Conservation (phyloP, 2,888 invertebrate genomes). For the Stenchaetothrips biformis region DNA sequence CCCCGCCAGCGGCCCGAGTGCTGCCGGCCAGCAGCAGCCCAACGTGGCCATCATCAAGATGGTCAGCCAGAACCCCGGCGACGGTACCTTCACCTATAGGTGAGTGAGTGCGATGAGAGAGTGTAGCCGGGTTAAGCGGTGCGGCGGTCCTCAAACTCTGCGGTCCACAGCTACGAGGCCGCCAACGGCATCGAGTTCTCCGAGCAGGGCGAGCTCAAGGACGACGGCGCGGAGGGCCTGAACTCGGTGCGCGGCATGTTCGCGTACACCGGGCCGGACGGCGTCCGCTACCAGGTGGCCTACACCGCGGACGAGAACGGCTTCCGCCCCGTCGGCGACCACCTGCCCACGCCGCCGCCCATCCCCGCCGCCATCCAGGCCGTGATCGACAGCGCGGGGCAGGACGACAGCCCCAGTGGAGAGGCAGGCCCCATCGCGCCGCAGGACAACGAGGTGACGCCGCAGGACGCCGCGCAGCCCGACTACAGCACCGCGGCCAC, state of each 20-base stretch:
- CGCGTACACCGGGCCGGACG: conserved; percentile 13
- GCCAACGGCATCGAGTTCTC: conserved; percentile 16
- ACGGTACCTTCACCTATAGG: conserved; percentile 4
- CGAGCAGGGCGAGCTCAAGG: conserved; percentile 6
- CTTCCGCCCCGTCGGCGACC: neutral
- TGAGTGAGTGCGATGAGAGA: neutral
- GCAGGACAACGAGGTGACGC: neutral
- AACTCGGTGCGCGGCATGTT: neutral
- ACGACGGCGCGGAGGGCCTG: conserved; percentile 5
- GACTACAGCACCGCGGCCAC: neutral
- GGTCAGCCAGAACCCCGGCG: neutral
- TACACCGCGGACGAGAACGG: conserved; percentile 16
- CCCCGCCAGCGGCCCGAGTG: neutral
- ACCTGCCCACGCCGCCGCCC: conserved; percentile 23
- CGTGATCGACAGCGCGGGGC: neutral
- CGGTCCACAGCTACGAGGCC: conserved; percentile 2
- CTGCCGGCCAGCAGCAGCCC: neutral
- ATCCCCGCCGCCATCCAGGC: conserved; percentile 10
- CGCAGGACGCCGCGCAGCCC: neutral
- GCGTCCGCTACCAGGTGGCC: neutral
- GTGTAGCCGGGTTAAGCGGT: neutral
- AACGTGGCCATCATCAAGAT: neutral
- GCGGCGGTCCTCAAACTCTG: neutral
- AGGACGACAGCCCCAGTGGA: neutral
- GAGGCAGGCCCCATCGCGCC: neutral